Evolutionary conservation across 2,113 vertebrate species (phyloP).

Genomic region (Alces alces): DNA sequence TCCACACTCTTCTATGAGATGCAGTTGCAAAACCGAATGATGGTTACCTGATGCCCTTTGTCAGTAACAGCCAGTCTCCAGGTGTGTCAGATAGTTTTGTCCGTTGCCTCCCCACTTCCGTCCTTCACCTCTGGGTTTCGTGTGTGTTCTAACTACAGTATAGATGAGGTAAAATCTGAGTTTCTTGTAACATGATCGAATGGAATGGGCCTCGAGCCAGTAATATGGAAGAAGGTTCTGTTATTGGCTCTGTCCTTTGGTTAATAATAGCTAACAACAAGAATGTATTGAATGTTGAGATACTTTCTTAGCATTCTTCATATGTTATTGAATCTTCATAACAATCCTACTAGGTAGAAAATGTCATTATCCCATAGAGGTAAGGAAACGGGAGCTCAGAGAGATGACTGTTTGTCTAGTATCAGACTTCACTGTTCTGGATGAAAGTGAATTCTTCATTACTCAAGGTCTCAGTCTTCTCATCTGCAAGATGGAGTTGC

Average conservation of each 20-base stretch:
- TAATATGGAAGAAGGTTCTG: background rate
- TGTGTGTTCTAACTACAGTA: background rate
- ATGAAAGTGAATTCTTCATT: background rate
- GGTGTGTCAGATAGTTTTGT: background rate
- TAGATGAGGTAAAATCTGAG: background rate
- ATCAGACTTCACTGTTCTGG: background rate
- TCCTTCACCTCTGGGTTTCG: background rate
- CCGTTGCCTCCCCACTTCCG: accelerated
- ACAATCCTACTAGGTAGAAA: background rate
- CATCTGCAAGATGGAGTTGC: background rate
- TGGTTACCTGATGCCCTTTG: background rate
- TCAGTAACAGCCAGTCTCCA: constrained; percentile 1
- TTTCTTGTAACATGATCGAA: background rate
- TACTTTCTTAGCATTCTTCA: background rate
- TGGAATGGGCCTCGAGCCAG: background rate
- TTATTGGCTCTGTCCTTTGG: background rate
- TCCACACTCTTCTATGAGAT: background rate
- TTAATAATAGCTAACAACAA: background rate
- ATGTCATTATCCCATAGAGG: background rate
- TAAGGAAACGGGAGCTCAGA: background rate
- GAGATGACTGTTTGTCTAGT: background rate
- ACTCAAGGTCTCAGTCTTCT: background rate
- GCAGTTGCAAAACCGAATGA: constrained; percentile 11
- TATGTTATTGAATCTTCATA: background rate
- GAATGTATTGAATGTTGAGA: background rate